Conservation (phyloP, 2,113 vertebrate genomes). For the Zapus hudsonius region DNA sequence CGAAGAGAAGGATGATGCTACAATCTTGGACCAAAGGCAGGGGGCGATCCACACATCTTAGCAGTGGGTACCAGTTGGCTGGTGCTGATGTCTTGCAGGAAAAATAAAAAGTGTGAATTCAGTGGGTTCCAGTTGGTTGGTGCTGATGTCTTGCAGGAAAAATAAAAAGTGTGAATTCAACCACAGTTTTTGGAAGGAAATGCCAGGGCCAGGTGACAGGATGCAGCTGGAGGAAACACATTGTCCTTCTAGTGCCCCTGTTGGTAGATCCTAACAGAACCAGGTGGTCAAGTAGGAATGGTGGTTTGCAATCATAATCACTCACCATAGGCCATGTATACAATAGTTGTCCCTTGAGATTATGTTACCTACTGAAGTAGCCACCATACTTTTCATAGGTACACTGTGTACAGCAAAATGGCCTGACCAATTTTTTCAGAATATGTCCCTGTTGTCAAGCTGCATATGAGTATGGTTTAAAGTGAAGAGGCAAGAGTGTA, state of each 20-base stretch:
- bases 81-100: neutral
- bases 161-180: neutral
- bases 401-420: no score
- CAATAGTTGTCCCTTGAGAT: no score
- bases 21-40: neutral
- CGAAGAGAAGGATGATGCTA: neutral
- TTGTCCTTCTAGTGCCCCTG: neutral
- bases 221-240: neutral
- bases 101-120: no score
- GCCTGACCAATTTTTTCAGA: neutral
- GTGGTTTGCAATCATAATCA: neutral
- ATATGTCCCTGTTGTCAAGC: neutral
- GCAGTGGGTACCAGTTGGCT: neutral
- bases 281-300: neutral
- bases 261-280: neutral
- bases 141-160: constrained; percentile 1
- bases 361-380: neutral
- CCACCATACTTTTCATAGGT: neutral
- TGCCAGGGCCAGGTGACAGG: neutral
- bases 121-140: neutral
- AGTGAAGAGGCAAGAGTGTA: neutral
- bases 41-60: neutral
- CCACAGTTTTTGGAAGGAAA: neutral
- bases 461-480: neutral
- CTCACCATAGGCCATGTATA: neutral